Percentiles rank a stretch among this genome's conserved stretches.
phyloP scores from a whole-genome alignment of 2,888 invertebrate species.

The Papilio gigon region DNA sequence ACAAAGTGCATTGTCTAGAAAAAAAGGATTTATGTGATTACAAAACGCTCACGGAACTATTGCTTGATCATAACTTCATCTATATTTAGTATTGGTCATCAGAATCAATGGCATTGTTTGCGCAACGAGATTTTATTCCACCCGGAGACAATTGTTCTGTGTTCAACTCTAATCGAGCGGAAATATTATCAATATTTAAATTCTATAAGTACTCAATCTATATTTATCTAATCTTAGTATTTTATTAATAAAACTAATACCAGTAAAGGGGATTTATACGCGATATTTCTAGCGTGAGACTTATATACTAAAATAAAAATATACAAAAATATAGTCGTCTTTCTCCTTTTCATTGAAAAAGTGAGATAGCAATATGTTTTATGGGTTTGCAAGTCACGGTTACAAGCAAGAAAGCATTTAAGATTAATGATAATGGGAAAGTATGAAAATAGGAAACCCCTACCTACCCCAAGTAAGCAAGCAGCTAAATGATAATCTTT shows the following conservation, averaged over 20 bases:
- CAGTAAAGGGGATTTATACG: neutral
- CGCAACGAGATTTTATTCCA: conserved; percentile 47
- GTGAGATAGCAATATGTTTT: no score
- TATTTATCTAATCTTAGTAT: conserved; percentile 4
- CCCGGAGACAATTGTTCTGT: conserved; percentile 52
- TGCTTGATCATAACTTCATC: conserved; percentile 40
- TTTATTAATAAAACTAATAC: neutral
- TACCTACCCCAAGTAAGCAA: no score
- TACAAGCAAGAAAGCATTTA: no score
- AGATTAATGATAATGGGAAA: no score
- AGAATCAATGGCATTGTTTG: conserved; percentile 50
- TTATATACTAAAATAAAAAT: no score
- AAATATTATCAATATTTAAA: conserved; percentile 51
- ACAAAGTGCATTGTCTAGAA: neutral
- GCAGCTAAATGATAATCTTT: no score
- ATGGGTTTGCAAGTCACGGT: no score
- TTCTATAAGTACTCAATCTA: neutral
- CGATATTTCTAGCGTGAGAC: neutral
- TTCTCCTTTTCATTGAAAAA: no score
- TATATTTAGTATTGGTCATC: conserved; percentile 50
- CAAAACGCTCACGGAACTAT: conserved; percentile 21
- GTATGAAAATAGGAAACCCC: no score
- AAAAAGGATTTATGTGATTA: neutral
- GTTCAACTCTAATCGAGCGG: conserved; percentile 72
- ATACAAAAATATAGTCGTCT: no score